phyloP scores from a whole-genome alignment of 2,888 invertebrate genomes.

The Nemotelus nigrinus region DNA sequence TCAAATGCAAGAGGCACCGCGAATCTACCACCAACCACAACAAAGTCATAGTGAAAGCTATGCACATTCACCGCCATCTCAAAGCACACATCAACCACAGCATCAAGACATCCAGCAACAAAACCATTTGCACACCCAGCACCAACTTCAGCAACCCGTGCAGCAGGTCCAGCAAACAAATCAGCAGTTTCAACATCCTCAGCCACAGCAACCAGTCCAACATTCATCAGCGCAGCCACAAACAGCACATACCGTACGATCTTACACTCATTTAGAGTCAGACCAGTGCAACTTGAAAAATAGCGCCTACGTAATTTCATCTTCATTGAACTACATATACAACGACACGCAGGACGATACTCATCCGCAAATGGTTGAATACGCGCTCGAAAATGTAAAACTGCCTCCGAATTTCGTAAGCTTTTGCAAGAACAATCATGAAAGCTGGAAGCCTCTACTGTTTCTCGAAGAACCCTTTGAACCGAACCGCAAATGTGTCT shows the following conservation, averaged over 20 bases:
- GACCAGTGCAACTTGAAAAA: conserved; percentile 52
- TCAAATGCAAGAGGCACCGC: background rate
- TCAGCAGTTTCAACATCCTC: conserved; percentile 5
- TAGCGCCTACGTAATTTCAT: conserved; percentile 51
- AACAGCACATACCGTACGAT: conserved; percentile 5
- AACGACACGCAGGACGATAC: conserved; percentile 46
- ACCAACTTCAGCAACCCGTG: conserved; percentile 42
- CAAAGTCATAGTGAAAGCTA: background rate
- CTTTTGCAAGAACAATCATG: conserved; percentile 61
- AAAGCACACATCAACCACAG: conserved; percentile 7
- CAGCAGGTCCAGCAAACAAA: conserved; percentile 38
- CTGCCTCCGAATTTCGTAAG: conserved; percentile 61
- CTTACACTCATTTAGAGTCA: conserved; percentile 19
- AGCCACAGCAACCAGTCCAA: conserved; percentile 22
- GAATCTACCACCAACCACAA: background rate
- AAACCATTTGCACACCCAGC: background rate
- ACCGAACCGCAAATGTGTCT: conserved; percentile 61
- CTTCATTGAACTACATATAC: conserved; percentile 52
- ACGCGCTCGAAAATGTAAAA: conserved; percentile 56
- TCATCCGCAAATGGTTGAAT: conserved; percentile 33
- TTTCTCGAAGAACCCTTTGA: conserved; percentile 64
- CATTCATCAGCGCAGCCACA: conserved; percentile 26
- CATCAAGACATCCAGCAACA: conserved; percentile 47
- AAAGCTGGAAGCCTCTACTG: conserved; percentile 63
- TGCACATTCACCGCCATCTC: background rate